Evolutionary conservation across 2,888 invertebrate species (phyloP), one percentile per base, ranked within the genome.

Genomic region (Spilosoma lubricipeda): DNA sequence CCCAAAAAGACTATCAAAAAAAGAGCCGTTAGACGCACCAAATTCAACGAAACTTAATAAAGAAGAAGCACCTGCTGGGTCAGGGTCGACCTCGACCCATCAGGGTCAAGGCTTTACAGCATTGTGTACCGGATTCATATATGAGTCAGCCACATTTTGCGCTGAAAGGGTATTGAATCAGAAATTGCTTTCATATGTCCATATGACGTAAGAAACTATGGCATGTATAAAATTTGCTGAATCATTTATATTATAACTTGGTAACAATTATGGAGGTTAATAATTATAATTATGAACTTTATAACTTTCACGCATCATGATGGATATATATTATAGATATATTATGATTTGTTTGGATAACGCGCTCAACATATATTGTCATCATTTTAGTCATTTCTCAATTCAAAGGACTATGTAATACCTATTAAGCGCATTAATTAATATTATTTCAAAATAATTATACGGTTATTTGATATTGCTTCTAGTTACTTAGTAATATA

Each of bases 101-200:
- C 36, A 56, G 23, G 36, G 64, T 64, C 64, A 65, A 69, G 68
- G 48, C 18, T 27, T 48, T 20, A 48, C 23, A 33, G 42, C n/a
- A 39, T 71, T 45, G 42, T 33, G n/a, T 71, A 48, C 64, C 7
- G 39, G 52, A 27, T 64, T 69, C 68, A 68, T 59, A 73, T 63
- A 69, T 64, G 69, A 69, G 33, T 65, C 68, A 73, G 48, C 56
- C 27, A 70, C 36, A 70, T 70, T 59, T 59, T 33, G 9, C 18
- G 48, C 27, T 59, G n/a, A 56, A 45, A 45, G 30, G 30, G 27
- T 67, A n/a, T 56, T 36, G 56, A 67, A 67, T 48, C 56, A 56
- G n/a, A 70, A 82, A 80, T 80, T 83, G 73, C 71, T 73, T 74
- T 64, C 65, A 67, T 73, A 48, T 67, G 66, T 20, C 27, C 18